Base-by-base conservation (phyloP, 2,888 invertebrate genomes). In the Heteromurus nitidus region DNA sequence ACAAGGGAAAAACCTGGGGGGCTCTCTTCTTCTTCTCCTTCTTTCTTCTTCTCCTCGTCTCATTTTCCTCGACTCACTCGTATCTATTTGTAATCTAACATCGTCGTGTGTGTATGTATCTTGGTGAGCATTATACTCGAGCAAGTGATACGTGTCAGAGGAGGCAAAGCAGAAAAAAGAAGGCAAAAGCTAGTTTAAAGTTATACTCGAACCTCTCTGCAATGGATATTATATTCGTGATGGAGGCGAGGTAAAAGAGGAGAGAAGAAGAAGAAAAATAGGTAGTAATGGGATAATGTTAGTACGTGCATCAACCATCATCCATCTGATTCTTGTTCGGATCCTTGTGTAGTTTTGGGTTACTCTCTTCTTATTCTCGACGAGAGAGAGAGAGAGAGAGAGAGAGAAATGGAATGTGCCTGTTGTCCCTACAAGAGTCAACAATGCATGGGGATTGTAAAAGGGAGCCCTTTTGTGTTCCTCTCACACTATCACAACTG, bases 341-440 rank as follows among this genome's bases (percentile, higher is more conserved):
- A 31, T 36, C 20, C 3, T 11, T 16, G 1, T 60, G 36, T 24
- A n/a, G n/a, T 16, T 79, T 80, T 58, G 65, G 60, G 36, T 47
- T 55, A 28, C 55, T 68, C 47, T 77, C 50, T 50, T 24, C 69
- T 26, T 47, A 30, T 30, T 44, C 60, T 68, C 76, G 36, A 9
- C 13, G 7, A 9, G 7, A 36, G 36, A 36, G 36, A 36, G 9
- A 67, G 30, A 31, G 30, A 50, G 24, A 60, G 22, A 64, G 31
- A 44, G 53, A 65, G 44, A 65, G 64, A 73, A 64, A 75, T 82
- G 84, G 85, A 85, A 85, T 85, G 85, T 84, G 83, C 82, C 76
- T 82, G 77, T 82, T 85, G 80, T 84, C 83, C 79, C 70, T 84
- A 77, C 80, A 84, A 79, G 68, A 83, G 81, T 83, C 83, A 83